A percentile compares a stretch with the other conserved stretches of the same genome.
Evolutionary conservation across 1,140 invertebrate species (phyloP).

Genomic region (Cotesia vestalis): DNA sequence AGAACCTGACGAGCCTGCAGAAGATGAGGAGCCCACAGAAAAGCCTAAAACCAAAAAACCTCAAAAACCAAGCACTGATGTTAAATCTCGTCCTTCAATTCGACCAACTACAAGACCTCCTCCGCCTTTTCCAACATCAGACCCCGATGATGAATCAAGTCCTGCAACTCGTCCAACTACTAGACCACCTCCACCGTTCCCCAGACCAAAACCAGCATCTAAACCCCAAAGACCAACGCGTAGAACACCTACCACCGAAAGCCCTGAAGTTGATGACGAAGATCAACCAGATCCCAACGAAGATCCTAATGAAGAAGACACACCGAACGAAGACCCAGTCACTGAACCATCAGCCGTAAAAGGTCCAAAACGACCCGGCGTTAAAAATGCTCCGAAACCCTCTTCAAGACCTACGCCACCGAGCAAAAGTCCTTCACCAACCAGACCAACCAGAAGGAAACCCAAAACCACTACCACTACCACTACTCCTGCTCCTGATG

Average conservation of each 20-base stretch:
- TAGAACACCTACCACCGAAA: background rate
- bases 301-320: background rate
- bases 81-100: background rate
- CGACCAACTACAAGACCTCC: background rate
- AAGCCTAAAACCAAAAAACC: too few relatives aligned
- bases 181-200: slow-evolving; percentile 1
- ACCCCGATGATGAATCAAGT: background rate
- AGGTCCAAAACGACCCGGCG: slow-evolving; percentile 1
- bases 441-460: background rate
- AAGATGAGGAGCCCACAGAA: slow-evolving; percentile 30
- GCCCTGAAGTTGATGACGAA: background rate
- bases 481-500: background rate
- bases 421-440: background rate
- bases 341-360: background rate
- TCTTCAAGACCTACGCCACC: background rate
- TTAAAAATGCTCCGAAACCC: background rate
- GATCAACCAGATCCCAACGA: background rate
- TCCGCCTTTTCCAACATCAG: slow-evolving; percentile 6
- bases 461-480: background rate
- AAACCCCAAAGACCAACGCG: background rate
- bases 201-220: slow-evolving; percentile 1
- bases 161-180: background rate
- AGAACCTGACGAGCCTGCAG: slow-evolving; percentile 25
- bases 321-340: background rate
- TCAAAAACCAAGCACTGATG: too few relatives aligned